phyloP scores from a whole-genome alignment of 2,113 vertebrate species.

The Pollachius pollachius region DNA sequence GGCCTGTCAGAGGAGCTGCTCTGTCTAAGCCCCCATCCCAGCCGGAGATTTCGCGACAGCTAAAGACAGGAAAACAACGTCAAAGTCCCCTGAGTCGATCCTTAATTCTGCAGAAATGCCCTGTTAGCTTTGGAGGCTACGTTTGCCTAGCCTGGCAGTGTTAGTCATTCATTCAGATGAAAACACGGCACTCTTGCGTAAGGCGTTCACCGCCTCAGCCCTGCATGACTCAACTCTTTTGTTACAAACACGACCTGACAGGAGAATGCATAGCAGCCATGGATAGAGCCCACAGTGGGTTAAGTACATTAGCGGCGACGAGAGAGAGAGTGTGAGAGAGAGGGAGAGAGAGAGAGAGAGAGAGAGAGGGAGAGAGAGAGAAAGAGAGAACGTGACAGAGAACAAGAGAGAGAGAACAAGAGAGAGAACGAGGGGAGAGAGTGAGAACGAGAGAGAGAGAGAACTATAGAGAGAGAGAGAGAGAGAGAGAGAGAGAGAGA shows the following conservation, averaged over 20 bases:
- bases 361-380: conserved; percentile 39
- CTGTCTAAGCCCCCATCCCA: conserved; percentile 27
- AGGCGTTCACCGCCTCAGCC: conserved; percentile 4
- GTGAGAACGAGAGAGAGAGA: too few relatives aligned
- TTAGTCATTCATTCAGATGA: conserved; percentile 24
- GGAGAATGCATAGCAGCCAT: conserved; percentile 43
- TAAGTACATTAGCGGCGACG: conserved; percentile 52
- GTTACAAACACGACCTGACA: conserved; percentile 62
- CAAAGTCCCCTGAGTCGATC: conserved; percentile 23
- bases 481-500: background rate
- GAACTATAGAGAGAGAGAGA: background rate
- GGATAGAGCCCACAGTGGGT: conserved; percentile 56
- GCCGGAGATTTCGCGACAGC: conserved; percentile 1
- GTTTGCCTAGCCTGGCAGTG: conserved; percentile 15
- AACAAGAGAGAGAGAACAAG: too few relatives aligned
- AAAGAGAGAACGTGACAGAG: too few relatives aligned
- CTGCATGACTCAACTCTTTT: conserved; percentile 56
- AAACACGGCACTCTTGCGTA: conserved; percentile 16
- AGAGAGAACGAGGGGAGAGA: too few relatives aligned
- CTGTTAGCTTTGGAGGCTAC: conserved; percentile 40
- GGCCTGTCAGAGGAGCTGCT: conserved; percentile 25
- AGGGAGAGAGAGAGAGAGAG: conserved; percentile 34
- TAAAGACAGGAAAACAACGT: conserved; percentile 25
- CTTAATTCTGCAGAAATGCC: conserved; percentile 38
- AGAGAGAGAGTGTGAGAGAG: too few relatives aligned